Conservation (phyloP, 1,140 invertebrate species). For the Leptinotarsa texana region DNA sequence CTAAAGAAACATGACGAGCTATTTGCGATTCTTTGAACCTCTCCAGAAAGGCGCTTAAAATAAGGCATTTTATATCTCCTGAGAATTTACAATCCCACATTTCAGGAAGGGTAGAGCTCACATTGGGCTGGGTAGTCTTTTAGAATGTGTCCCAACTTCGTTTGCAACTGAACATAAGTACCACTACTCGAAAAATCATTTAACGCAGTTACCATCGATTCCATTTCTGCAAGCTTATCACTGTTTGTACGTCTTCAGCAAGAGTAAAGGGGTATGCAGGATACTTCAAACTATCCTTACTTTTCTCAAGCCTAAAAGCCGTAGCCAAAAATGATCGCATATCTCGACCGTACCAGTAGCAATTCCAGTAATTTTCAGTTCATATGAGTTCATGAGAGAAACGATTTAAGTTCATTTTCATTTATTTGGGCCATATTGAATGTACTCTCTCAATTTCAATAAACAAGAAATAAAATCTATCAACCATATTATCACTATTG, state of each 20-base stretch:
- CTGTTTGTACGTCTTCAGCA: conserved; percentile 7
- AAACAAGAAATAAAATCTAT: too few relatives aligned
- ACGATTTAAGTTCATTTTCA: background rate
- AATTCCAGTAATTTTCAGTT: conserved; percentile 2
- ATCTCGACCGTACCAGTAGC: conserved; percentile 14
- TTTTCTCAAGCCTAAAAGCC: conserved; percentile 13
- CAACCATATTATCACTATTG: too few relatives aligned
- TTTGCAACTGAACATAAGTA: too few relatives aligned
- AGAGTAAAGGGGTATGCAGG: conserved; percentile 13
- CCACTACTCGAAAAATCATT: conserved; percentile 1
- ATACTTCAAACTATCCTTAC: conserved; percentile 5
- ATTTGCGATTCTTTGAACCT: too few relatives aligned
- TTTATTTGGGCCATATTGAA: too few relatives aligned
- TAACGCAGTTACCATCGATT: too few relatives aligned
- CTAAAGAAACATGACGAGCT: too few relatives aligned
- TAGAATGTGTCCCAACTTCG: too few relatives aligned
- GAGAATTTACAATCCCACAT: conserved; percentile 32
- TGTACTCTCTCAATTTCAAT: too few relatives aligned
- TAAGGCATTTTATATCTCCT: background rate
- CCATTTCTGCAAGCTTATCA: too few relatives aligned
- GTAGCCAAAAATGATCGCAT: too few relatives aligned
- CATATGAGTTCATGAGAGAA: conserved; percentile 1
- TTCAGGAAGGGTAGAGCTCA: background rate
- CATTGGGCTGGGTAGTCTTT: background rate
- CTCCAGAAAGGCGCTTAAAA: too few relatives aligned